phyloP scores from a whole-genome alignment of 2,113 vertebrate species.

The Columbina picui region DNA sequence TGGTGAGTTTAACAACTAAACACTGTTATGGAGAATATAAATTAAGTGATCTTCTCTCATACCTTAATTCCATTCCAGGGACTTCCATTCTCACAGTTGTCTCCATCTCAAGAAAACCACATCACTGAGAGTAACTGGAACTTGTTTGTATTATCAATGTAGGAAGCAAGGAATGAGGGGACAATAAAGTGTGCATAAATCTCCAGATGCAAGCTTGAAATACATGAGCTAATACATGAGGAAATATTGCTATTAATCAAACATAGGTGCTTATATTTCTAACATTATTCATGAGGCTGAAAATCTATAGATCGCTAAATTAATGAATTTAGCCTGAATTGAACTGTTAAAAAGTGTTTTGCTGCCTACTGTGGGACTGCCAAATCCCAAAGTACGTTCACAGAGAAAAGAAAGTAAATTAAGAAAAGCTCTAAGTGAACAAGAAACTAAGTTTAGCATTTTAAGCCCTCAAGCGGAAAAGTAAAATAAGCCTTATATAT shows the following conservation, averaged over 20 bases:
- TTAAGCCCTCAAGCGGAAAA: background rate
- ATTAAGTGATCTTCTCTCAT: background rate
- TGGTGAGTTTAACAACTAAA: conserved; percentile 80
- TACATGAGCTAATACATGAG: background rate
- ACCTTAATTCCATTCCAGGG: background rate
- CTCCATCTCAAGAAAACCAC: background rate
- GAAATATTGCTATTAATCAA: background rate
- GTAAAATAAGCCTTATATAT: background rate
- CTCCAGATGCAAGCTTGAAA: background rate
- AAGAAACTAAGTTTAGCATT: background rate
- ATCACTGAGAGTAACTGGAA: background rate
- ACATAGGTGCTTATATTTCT: background rate
- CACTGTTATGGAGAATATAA: background rate
- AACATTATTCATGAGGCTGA: background rate
- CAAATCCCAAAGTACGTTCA: background rate
- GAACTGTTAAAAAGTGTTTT: background rate
- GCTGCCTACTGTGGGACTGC: background rate
- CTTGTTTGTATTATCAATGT: background rate
- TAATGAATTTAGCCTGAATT: background rate
- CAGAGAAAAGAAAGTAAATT: background rate
- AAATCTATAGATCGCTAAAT: background rate
- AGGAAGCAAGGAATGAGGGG: background rate
- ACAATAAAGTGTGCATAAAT: background rate
- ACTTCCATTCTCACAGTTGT: background rate
- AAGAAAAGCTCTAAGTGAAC: background rate